Evolutionary conservation across 2,113 vertebrate species (phyloP).

Genomic region (Andinoacara biseriatus): DNA sequence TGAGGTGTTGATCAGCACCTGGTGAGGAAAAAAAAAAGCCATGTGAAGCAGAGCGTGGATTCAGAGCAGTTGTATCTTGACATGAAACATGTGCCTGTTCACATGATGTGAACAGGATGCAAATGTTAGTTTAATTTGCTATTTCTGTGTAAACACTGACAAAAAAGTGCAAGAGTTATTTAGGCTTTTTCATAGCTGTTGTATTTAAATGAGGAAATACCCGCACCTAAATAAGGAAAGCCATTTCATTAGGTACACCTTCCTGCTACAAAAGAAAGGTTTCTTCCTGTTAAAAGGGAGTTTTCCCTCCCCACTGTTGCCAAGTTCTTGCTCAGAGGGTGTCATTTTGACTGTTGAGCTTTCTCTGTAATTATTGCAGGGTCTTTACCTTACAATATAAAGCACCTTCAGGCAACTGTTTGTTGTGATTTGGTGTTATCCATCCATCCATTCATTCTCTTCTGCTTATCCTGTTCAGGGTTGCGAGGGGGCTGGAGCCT

Average conservation of each 20-base stretch:
- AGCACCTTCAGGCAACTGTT: too few species aligned
- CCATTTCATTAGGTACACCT: not conserved
- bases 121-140: not conserved
- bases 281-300: too few species aligned
- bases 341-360: too few species aligned
- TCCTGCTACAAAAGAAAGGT: not conserved
- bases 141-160: constrained; percentile 2
- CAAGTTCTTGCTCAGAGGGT: too few species aligned
- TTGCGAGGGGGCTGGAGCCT: too few species aligned
- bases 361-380: too few species aligned
- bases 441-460: too few species aligned
- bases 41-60: not conserved
- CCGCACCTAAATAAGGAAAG: not conserved
- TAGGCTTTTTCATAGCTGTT: not conserved
- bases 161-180: not conserved
- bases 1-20: constrained; percentile 13
- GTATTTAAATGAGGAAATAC: not conserved
- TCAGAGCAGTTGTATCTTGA: constrained; percentile 3
- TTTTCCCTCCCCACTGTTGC: too few species aligned
- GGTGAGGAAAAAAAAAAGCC: not conserved
- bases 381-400: too few species aligned
- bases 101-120: not conserved
- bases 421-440: too few species aligned
- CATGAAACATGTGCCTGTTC: not conserved
- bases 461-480: too few species aligned